A percentile compares a stretch with the other conserved stretches of the same genome.
These are phyloP conservation scores for Sparidentex hasta DNA, from an alignment of 2,797 vertebrate species.

Conservation along the genomic window DNA sequence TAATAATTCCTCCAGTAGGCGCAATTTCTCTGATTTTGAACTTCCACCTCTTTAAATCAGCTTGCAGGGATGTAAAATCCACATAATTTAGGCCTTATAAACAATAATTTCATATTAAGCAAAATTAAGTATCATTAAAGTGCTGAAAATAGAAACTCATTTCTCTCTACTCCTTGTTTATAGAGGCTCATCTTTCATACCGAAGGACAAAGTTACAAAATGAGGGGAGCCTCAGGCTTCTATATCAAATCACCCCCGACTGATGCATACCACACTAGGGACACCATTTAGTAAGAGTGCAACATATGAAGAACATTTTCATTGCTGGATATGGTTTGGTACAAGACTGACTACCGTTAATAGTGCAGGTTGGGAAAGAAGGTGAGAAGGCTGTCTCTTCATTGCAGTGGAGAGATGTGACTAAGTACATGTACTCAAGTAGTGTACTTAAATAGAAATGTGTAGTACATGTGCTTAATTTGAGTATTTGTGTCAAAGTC, in stretches of 20 bases:
- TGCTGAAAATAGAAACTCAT: neutral
- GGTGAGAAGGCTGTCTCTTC: neutral
- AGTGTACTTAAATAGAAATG: neutral
- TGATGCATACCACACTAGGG: constrained; percentile 7
- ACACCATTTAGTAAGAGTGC: constrained; percentile 7
- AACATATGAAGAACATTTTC: constrained; percentile 24
- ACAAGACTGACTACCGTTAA: neutral
- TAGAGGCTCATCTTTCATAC: neutral
- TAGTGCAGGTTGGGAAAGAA: constrained; percentile 6
- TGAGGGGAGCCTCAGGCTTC: constrained; percentile 23
- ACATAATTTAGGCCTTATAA: neutral
- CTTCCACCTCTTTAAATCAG: neutral
- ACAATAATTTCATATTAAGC: neutral
- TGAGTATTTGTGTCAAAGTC: neutral
- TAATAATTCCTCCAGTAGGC: constrained; percentile 70
- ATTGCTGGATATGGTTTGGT: constrained; percentile 13
- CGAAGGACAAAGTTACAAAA: constrained; percentile 5
- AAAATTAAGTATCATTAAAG: neutral
- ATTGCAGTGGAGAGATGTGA: constrained; percentile 1
- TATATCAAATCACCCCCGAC: constrained; percentile 16
- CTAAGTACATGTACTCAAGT: neutral
- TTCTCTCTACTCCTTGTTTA: neutral
- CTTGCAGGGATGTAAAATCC: neutral
- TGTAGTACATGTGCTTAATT: neutral
- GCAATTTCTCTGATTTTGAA: constrained; percentile 60